These are phyloP conservation scores for Andrena praecox DNA, from an alignment of 2,888 invertebrate species.

Conservation along the genomic window DNA sequence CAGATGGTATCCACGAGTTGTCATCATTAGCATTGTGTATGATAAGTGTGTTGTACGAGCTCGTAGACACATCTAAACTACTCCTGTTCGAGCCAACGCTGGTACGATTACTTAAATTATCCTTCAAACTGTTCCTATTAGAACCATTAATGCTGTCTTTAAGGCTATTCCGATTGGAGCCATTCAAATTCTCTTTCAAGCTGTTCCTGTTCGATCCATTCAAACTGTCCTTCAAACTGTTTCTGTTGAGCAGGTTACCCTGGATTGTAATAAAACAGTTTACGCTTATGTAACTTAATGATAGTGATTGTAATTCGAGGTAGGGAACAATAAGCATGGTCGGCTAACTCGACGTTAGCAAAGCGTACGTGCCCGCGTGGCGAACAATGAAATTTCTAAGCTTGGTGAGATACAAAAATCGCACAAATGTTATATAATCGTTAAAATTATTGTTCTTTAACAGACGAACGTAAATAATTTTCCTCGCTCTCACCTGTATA, in stretches of 20 bases:
- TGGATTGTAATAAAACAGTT: constrained; percentile 64
- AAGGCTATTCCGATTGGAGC: constrained; percentile 83
- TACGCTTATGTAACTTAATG: constrained; percentile 39
- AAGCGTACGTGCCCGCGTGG: background rate
- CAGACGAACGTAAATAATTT: background rate
- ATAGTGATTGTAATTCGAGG: constrained; percentile 24
- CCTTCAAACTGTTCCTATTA: constrained; percentile 86
- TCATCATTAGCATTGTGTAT: constrained; percentile 91
- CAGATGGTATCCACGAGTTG: constrained; percentile 89
- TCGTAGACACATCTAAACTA: constrained; percentile 91
- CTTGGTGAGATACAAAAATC: background rate
- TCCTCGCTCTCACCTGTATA: constrained; percentile 77
- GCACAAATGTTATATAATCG: no score
- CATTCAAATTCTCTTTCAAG: constrained; percentile 82
- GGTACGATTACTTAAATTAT: constrained; percentile 88
- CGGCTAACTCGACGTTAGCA: constrained; percentile 18
- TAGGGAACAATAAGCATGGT: constrained; percentile 33
- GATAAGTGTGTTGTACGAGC: constrained; percentile 93
- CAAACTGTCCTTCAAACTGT: constrained; percentile 82
- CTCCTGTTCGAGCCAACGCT: constrained; percentile 88
- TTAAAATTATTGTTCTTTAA: background rate
- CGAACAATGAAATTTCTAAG: constrained; percentile 5
- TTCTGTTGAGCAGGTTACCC: constrained; percentile 83
- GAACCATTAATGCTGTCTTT: constrained; percentile 84
- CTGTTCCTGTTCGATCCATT: constrained; percentile 83